Percentiles rank a stretch among this genome's conserved stretches.
phyloP scores from a whole-genome alignment of 1,140 invertebrate species.

The Tetranychus cinnabarinus region DNA sequence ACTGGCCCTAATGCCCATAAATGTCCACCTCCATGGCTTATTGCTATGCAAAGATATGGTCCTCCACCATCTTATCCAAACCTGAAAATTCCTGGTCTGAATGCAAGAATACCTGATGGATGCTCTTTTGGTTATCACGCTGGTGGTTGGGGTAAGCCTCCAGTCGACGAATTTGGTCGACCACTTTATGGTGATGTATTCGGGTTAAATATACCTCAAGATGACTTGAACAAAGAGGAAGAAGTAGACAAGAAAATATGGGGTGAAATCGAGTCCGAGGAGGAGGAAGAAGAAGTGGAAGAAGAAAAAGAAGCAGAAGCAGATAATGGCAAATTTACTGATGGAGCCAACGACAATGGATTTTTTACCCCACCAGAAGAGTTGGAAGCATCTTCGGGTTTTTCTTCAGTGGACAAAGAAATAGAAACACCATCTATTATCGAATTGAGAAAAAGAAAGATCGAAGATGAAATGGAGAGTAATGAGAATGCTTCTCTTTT shows the following conservation, averaged over 20 bases:
- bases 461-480: slow-evolving; percentile 88
- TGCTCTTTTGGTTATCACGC: slow-evolving; percentile 98
- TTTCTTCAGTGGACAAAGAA: slow-evolving; percentile 78
- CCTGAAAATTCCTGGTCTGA: slow-evolving; percentile 79
- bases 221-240: slow-evolving; percentile 23
- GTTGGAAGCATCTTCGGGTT: slow-evolving; percentile 77
- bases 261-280: slow-evolving; percentile 90
- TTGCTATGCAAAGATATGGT: slow-evolving; percentile 93
- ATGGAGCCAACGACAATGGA: slow-evolving; percentile 41
- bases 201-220: slow-evolving; percentile 26
- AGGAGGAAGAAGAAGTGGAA: slow-evolving; percentile 60
- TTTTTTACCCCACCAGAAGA: slow-evolving; percentile 54
- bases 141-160: slow-evolving; percentile 98
- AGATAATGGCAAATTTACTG: slow-evolving; percentile 30
- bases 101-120: slow-evolving; percentile 75
- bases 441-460: slow-evolving; percentile 86
- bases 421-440: slow-evolving; percentile 96
- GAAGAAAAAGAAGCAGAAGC: slow-evolving; percentile 32
- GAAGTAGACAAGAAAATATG: slow-evolving; percentile 76
- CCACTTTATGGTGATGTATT: slow-evolving; percentile 98
- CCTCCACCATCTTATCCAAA: slow-evolving; percentile 98
- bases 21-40: slow-evolving; percentile 31
- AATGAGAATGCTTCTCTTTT: slow-evolving; percentile 72
- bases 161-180: slow-evolving; percentile 90
- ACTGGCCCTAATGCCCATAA: slow-evolving; percentile 45